A percentile compares a stretch with the other conserved stretches of the same genome.
These are phyloP conservation scores for Melopsittacus undulatus DNA, from an alignment of 2,797 vertebrate genomes.

Conservation along the genomic window DNA sequence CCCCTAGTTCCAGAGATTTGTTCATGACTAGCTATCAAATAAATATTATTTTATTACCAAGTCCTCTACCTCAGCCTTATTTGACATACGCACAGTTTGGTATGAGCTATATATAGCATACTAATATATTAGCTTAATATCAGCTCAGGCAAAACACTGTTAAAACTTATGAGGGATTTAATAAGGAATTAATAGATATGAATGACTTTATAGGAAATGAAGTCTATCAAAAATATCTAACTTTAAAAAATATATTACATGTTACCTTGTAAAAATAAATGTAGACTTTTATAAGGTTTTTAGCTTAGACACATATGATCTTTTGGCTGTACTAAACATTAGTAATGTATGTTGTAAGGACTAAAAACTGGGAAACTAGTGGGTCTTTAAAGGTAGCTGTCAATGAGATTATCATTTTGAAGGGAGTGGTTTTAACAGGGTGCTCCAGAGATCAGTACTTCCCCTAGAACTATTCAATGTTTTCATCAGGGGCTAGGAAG, in stretches of 20 bases:
- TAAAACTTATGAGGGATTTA: constrained; percentile 8
- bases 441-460: neutral
- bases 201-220: constrained; percentile 13
- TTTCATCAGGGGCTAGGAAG: constrained; percentile 19
- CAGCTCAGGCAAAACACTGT: neutral
- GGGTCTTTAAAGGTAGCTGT: neutral
- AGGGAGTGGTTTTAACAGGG: neutral
- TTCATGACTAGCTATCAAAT: constrained; percentile 6
- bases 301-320: neutral
- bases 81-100: neutral
- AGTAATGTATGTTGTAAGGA: neutral
- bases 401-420: neutral
- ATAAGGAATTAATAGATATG: constrained; percentile 31
- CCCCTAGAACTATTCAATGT: constrained; percentile 30
- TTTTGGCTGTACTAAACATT: neutral
- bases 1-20: neutral
- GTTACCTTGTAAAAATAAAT: constrained; percentile 11
- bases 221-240: constrained; percentile 24
- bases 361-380: neutral
- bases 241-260: neutral
- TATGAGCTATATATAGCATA: neutral
- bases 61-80: neutral
- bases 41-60: constrained; percentile 10
- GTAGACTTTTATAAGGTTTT: neutral
- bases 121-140: constrained; percentile 10